Percentiles rank a stretch among this genome's conserved stretches.
These are phyloP conservation scores for Drosophila asahinai DNA, from an alignment of 1,140 invertebrate species.

Conservation along the genomic window DNA sequence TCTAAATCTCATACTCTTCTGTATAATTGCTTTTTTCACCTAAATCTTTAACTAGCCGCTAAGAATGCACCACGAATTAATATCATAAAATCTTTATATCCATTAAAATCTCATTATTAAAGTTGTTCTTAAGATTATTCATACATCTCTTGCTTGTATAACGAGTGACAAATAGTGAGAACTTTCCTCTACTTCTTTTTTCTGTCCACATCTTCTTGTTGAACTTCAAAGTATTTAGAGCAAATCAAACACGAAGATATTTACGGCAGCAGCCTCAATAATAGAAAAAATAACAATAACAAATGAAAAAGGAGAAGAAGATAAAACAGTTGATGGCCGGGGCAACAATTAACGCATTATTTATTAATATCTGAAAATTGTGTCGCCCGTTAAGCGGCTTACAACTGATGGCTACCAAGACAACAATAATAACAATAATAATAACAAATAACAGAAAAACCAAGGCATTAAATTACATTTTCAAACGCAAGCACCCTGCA, in stretches of 20 bases:
- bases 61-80: neutral
- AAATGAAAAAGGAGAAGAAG: neutral
- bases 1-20: neutral
- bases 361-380: conserved; percentile 50
- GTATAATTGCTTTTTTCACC: neutral
- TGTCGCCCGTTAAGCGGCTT: conserved; percentile 68
- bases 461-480: conserved; percentile 49
- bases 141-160: neutral
- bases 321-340: conserved; percentile 46
- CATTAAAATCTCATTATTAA: conserved; percentile 1
- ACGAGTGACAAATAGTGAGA: conserved; percentile 21
- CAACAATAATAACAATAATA: conserved; percentile 10
- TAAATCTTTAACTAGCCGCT: neutral
- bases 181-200: conserved; percentile 44
- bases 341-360: conserved; percentile 43
- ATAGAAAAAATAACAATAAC: conserved; percentile 14
- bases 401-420: conserved; percentile 37
- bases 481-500: conserved; percentile 4
- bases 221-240: conserved; percentile 51
- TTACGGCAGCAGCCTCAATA: neutral
- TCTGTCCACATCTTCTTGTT: conserved; percentile 1
- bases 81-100: neutral
- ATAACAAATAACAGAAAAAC: conserved; percentile 40
- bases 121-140: neutral
- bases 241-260: conserved; percentile 46